Conservation (phyloP, 2,113 vertebrate species). For the Platichthys stellatus region DNA sequence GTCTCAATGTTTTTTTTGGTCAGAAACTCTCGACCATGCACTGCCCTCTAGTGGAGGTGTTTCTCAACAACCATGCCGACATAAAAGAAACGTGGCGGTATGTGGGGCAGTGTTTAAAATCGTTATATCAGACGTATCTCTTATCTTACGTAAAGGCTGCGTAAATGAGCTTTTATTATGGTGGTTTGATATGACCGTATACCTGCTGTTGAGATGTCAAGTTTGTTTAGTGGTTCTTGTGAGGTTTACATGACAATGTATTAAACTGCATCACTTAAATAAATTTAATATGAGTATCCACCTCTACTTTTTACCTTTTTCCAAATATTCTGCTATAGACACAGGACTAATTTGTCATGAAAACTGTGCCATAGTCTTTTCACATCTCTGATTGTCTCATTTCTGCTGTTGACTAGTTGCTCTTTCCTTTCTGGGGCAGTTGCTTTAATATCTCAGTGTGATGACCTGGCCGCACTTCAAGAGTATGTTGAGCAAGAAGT, state of each 20-base stretch:
- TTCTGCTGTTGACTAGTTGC: background rate
- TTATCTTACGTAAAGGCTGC: too few relatives aligned
- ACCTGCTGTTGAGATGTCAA: too few relatives aligned
- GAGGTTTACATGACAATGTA: background rate
- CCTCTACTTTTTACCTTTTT: background rate
- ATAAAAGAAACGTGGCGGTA: too few relatives aligned
- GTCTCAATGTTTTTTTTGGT: too few relatives aligned
- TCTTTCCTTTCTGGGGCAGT: background rate
- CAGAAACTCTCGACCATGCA: too few relatives aligned
- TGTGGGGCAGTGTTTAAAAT: too few relatives aligned
- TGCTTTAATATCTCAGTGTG: conserved; percentile 9
- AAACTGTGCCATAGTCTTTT: background rate
- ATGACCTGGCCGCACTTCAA: conserved; percentile 3
- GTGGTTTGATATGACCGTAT: too few relatives aligned
- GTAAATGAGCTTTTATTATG: too few relatives aligned
- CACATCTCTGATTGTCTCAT: background rate
- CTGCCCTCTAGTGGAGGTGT: too few relatives aligned
- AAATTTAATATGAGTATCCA: too few relatives aligned
- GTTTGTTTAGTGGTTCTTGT: background rate
- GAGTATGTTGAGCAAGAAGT: conserved; percentile 1
- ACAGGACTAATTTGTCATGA: background rate
- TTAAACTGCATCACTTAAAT: background rate
- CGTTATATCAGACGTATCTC: too few relatives aligned
- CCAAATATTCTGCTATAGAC: background rate
- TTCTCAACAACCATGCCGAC: too few relatives aligned